These are phyloP conservation scores for Sinocyclocheilus rhinocerous DNA, from an alignment of 2,113 vertebrate species.

Conservation along the genomic window DNA sequence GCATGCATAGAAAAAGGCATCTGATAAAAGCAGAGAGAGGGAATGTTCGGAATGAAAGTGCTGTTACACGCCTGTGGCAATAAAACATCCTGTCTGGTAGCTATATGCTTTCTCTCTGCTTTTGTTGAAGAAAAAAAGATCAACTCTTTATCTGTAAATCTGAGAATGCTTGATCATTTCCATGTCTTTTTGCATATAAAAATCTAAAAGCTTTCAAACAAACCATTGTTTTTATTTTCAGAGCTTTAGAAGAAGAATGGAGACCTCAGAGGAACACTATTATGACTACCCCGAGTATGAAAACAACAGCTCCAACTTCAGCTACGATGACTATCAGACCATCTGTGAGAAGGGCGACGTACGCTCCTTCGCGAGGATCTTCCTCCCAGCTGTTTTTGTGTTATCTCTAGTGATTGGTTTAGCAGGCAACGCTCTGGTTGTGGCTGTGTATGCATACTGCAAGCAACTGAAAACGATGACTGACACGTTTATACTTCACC, in stretches of 20 bases:
- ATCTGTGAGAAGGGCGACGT: slow-evolving; percentile 86
- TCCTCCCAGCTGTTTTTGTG: slow-evolving; percentile 83
- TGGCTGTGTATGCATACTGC: slow-evolving; percentile 84
- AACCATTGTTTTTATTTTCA: slow-evolving; percentile 28
- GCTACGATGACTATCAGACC: slow-evolving; percentile 82
- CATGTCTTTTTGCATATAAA: neutral
- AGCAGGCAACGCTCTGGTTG: slow-evolving; percentile 83
- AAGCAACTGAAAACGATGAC: slow-evolving; percentile 85
- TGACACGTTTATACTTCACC: slow-evolving; percentile 84
- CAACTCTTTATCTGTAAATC: neutral
- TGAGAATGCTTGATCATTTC: neutral
- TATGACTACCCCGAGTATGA: slow-evolving; percentile 73
- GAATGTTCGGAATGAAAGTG: slow-evolving; percentile 36
- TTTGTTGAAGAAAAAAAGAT: neutral
- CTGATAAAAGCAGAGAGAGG: neutral
- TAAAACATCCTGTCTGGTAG: neutral
- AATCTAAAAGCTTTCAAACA: neutral
- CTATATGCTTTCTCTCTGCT: neutral
- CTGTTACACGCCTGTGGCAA: slow-evolving; percentile 5
- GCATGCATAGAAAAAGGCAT: neutral
- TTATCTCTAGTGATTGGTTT: slow-evolving; percentile 81
- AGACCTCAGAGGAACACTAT: slow-evolving; percentile 67
- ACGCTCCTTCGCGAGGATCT: slow-evolving; percentile 81
- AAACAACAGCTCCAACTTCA: slow-evolving; percentile 72
- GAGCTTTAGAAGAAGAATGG: slow-evolving; percentile 60